Base-by-base conservation (phyloP, 2,888 invertebrate species). In the Limnephilus lunatus region DNA sequence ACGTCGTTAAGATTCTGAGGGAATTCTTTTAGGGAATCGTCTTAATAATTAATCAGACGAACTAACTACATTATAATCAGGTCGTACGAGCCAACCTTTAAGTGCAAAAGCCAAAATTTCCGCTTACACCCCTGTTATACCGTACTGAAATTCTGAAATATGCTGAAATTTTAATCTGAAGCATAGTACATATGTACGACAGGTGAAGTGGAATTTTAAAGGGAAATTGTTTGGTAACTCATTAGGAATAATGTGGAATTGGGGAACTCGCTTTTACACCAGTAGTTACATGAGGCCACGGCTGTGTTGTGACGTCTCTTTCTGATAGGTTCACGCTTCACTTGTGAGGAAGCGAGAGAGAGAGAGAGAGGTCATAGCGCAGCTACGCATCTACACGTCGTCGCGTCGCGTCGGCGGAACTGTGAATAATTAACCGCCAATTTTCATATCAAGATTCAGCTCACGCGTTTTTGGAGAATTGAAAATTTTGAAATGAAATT, bases 81-180 rank as follows among this genome's bases (percentile, higher is more conserved):
- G 2, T 9, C 25, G 53, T 68, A 25, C 9, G 4, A 68, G 25
- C 35, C 25, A 35, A 5, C 83, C 14, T 32, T 83, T 35, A 83
- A 32, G 83, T 83, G 83, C 83, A 83, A 83, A 83, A n/a, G 35
- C 25, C 35, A 83, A 83, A 32, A 83, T 83, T 83, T 83, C 25
- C 25, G 68, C 68, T 9, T 68, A 68, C 25, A 35, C 25, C 83
- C 35, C 83, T 25, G 83, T 39, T 11, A 35, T 83, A 2, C 83
- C 4, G 15, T 25, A 7, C 32, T 83, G 31, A 31, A 32, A 83
- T 31, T 15, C 83, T 35, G 32, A 83, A 83, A 83, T 32, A 83
- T n/a, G 68, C 68, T 68, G 68, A 68, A 68, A 68, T 68, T 25
- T 68, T 68, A 68, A 68, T 68, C 68, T 25, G 53, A 53, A 53